Evolutionary conservation across 2,888 invertebrate genomes (phyloP).

Genomic region (Brachyopa scutellaris): DNA sequence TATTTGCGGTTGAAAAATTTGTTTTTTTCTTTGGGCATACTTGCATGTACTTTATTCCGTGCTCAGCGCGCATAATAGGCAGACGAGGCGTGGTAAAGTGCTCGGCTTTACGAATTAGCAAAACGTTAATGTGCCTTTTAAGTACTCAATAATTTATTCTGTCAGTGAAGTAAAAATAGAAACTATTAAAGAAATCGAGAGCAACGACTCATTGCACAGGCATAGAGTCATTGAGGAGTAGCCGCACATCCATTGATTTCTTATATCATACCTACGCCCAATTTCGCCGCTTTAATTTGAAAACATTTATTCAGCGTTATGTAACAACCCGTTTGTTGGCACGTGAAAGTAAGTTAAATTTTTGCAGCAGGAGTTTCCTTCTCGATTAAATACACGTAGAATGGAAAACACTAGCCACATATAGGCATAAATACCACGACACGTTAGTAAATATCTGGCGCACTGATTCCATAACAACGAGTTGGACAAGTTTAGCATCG

Average conservation of each 20-base stretch:
- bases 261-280: slow-evolving; percentile 49
- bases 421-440: slow-evolving; percentile 8
- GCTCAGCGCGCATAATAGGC: slow-evolving; percentile 2
- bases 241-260: slow-evolving; percentile 21
- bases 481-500: slow-evolving; percentile 51
- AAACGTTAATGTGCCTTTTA: slow-evolving; percentile 4
- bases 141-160: slow-evolving; percentile 41
- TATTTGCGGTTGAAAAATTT: slow-evolving; percentile 39
- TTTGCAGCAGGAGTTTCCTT: slow-evolving; percentile 33
- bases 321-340: slow-evolving; percentile 51
- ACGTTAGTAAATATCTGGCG: slow-evolving; percentile 55
- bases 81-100: slow-evolving; percentile 55
- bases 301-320: slow-evolving; percentile 45
- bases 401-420: slow-evolving; percentile 32
- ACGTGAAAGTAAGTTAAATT: slow-evolving; percentile 65
- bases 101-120: slow-evolving; percentile 8
- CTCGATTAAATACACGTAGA: slow-evolving; percentile 21
- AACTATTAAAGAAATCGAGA: slow-evolving; percentile 30
- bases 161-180: slow-evolving; percentile 7
- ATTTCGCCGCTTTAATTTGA: slow-evolving; percentile 51
- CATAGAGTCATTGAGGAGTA: no score
- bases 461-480: slow-evolving; percentile 66
- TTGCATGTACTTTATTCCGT: background rate
- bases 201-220: slow-evolving; percentile 10
- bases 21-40: background rate